Conservation (phyloP, 2,797 vertebrate genomes). For the Sparus aurata region DNA sequence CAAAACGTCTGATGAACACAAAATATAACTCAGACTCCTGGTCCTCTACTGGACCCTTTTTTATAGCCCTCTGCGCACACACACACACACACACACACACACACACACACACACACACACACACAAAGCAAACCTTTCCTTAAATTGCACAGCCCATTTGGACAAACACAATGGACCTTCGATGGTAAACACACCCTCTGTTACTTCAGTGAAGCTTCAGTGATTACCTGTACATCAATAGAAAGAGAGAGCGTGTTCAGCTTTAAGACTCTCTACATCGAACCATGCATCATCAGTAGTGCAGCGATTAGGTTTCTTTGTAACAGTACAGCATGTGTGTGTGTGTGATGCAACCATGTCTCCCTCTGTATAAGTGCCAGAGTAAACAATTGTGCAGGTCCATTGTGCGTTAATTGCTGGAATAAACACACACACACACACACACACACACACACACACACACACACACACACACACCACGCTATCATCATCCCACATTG, state of each 20-base stretch:
- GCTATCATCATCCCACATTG: conserved; percentile 64
- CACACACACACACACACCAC: conserved; percentile 31
- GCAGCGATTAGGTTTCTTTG: conserved; percentile 61
- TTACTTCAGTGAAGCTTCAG: conserved; percentile 31
- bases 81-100: conserved; percentile 1
- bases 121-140: conserved; percentile 12
- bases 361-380: conserved; percentile 12
- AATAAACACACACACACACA: conserved; percentile 25
- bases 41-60: conserved; percentile 42
- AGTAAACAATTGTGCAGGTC: conserved; percentile 50
- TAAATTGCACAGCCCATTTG: conserved; percentile 38
- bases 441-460: conserved; percentile 34
- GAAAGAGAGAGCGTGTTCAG: conserved; percentile 2
- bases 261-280: conserved; percentile 37
- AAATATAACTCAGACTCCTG: conserved; percentile 26
- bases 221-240: conserved; percentile 48
- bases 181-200: conserved; percentile 37
- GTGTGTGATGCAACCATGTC: background rate
- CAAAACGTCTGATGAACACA: background rate
- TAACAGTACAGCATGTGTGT: conserved; percentile 61
- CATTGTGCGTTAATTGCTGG: conserved; percentile 65
- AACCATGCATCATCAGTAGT: conserved; percentile 25
- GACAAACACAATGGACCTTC: conserved; percentile 60
- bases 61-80: conserved; percentile 46
- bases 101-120: too few species aligned